phyloP scores from a whole-genome alignment of 2,888 invertebrate species.

The Acronicta alni region DNA sequence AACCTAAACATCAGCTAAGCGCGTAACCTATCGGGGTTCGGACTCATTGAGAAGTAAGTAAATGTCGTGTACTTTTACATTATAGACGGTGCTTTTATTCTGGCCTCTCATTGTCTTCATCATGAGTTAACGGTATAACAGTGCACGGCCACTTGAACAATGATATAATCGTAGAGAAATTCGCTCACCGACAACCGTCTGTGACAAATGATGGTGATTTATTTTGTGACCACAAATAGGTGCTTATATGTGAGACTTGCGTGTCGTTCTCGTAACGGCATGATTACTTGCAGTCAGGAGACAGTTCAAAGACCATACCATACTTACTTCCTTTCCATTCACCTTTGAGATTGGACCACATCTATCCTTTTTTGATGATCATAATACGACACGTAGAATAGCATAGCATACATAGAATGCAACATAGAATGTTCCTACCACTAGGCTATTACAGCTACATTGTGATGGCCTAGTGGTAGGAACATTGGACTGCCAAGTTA shows the following conservation, averaged over 20 bases:
- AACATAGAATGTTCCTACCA: too few species aligned
- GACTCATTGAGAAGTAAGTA: too few species aligned
- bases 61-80: too few species aligned
- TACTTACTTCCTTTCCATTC: conserved; percentile 31
- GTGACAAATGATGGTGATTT: conserved; percentile 73
- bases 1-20: too few species aligned
- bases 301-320: conserved; percentile 15
- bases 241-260: conserved; percentile 52
- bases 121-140: conserved; percentile 13
- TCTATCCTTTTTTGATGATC: too few species aligned
- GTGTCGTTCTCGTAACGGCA: conserved; percentile 54
- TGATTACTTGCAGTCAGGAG: conserved; percentile 43
- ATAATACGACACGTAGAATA: too few species aligned
- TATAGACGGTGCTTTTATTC: too few species aligned
- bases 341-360: conserved; percentile 16
- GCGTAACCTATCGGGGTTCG: too few species aligned
- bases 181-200: conserved; percentile 63
- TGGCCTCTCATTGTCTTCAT: not conserved
- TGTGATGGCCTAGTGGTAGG: too few species aligned
- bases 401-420: too few species aligned
- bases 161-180: conserved; percentile 66
- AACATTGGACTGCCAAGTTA: too few species aligned
- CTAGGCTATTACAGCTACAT: too few species aligned
- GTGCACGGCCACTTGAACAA: conserved; percentile 36
- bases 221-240: conserved; percentile 66